Evolutionary conservation across 1,140 invertebrate genomes (phyloP), one percentile per base, ranked within the genome.

Genomic region (Papilio polyxenes): DNA sequence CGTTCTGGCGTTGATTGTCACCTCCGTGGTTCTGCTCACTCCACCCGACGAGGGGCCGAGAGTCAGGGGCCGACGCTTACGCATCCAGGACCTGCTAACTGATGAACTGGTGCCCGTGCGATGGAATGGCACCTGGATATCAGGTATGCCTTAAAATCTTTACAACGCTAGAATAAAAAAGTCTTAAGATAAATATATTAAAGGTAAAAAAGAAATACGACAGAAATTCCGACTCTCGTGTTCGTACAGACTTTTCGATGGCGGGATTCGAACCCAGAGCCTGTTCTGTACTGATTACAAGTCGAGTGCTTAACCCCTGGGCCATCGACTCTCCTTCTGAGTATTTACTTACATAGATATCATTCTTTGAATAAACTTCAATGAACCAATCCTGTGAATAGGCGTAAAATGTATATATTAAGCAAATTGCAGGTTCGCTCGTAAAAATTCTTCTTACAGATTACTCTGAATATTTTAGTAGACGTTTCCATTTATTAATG

Each of bases 111-210:
- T 96, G 87, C 97, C 98, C 49, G 93, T 96, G 1, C 94, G 96
- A 81, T 97, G 97, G 94, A 98, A 98, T 91, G 98, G 97, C 31
- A 97, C 97, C n/a, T 98, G 98, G 98, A 96, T 98, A 86, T 97
- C 97, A 94, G 97, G 97, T 97, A n/a, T 8, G 17, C 17, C 53
- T 56, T 31, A 31, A 31, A 31, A 2, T 31, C 23, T 31, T 59
- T 4, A 17, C 7, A n/a, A n/a, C 0, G 40, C 4, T 44, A 44
- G 4, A 44, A 44, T 44, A 44, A 44, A 44, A 44, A 44, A 44
- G 40, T 44, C 7, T 2, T 44, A 7, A 44, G 7, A 44, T 44
- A 44, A 44, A 44, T 0, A 4, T 44, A 44, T 31, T 31, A 31
- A 31, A 31, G 23, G 23, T 31, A 31, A 31, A 2, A 31, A 31